phyloP scores from a whole-genome alignment of 2,888 invertebrate species.

The Aphidoletes aphidimyza region DNA sequence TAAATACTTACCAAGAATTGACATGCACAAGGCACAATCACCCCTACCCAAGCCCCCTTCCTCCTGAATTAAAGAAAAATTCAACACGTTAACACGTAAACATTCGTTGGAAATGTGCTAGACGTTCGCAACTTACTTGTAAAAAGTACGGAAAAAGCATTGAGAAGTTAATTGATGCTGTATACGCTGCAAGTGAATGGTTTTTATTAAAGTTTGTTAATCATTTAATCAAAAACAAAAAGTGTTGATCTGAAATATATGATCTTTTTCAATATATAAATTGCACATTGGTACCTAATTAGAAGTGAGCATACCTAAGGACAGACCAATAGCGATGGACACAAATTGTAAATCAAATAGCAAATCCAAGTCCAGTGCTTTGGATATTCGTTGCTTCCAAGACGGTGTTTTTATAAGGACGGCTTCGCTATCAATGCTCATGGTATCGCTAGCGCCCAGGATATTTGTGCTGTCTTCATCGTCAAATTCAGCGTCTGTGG shows the following conservation, averaged over 20 bases:
- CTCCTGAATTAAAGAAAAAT: slow-evolving; percentile 58
- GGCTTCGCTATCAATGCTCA: slow-evolving; percentile 61
- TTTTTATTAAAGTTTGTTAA: neutral
- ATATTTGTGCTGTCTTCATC: slow-evolving; percentile 54
- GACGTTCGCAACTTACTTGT: slow-evolving; percentile 68
- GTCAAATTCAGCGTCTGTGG: slow-evolving; percentile 55
- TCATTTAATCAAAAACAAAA: too few species aligned
- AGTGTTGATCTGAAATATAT: too few species aligned
- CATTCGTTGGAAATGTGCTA: too few species aligned
- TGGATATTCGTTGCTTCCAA: slow-evolving; percentile 60
- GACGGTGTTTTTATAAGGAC: slow-evolving; percentile 25
- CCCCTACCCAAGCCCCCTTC: slow-evolving; percentile 65
- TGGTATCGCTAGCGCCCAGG: slow-evolving; percentile 9
- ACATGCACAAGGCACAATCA: slow-evolving; percentile 76
- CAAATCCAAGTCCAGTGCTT: slow-evolving; percentile 73
- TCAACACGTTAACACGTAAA: neutral
- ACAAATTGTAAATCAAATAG: slow-evolving; percentile 73
- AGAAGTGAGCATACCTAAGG: slow-evolving; percentile 61
- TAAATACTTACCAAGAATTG: slow-evolving; percentile 64
- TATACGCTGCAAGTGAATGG: slow-evolving; percentile 73
- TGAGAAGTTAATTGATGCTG: slow-evolving; percentile 76
- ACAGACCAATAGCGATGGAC: slow-evolving; percentile 75
- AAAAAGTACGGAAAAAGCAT: slow-evolving; percentile 77
- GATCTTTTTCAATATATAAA: too few species aligned
- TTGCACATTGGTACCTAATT: too few species aligned